phyloP scores from a whole-genome alignment of 2,113 vertebrate species.

The Psilopsiagon aurifrons region DNA sequence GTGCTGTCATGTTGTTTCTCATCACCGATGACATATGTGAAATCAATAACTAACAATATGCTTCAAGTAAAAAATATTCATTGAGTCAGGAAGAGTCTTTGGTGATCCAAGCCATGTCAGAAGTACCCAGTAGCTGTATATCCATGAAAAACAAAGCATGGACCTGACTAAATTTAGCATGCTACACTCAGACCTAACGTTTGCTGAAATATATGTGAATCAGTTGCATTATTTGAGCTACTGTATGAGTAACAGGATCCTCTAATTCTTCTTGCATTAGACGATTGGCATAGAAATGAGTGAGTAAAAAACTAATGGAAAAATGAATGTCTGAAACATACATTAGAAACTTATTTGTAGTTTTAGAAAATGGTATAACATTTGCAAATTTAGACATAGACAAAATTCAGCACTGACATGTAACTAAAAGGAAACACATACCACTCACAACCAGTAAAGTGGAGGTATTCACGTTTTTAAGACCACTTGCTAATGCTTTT shows the following conservation, averaged over 20 bases:
- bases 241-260: background rate
- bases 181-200: background rate
- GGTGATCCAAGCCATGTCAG: background rate
- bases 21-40: fast-evolving
- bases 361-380: background rate
- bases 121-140: background rate
- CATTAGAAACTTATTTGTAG: background rate
- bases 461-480: background rate
- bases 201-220: background rate
- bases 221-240: background rate
- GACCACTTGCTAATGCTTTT: background rate
- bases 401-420: background rate
- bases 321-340: background rate
- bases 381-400: background rate
- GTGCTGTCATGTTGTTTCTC: background rate
- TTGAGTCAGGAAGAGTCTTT: background rate
- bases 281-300: background rate
- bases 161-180: background rate
- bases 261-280: background rate
- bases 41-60: background rate
- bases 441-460: background rate
- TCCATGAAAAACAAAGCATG: background rate
- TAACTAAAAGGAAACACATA: background rate
- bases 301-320: background rate
- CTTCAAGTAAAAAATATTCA: background rate